Conservation (phyloP, 1,140 invertebrate genomes). For the Drosophila suzukii region DNA sequence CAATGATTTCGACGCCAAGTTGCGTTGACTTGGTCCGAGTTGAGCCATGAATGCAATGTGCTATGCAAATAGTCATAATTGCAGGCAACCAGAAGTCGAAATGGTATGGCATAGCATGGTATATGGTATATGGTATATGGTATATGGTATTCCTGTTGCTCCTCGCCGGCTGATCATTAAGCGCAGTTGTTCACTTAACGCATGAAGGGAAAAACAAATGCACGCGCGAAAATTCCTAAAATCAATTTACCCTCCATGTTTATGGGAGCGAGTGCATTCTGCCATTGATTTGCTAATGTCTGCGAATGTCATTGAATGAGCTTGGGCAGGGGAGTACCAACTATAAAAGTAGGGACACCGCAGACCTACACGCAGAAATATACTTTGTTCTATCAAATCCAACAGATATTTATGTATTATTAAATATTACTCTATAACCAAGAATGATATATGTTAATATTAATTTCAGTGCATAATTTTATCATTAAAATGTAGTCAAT, state of each 20-base stretch:
- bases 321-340: conserved; percentile 5
- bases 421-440: no score
- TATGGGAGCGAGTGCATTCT: conserved; percentile 23
- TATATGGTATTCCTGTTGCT: conserved; percentile 7
- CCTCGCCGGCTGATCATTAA: conserved; percentile 65
- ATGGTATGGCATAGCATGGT: conserved; percentile 10
- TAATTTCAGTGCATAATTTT: no score
- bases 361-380: background rate
- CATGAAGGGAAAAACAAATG: conserved; percentile 77
- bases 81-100: conserved; percentile 50
- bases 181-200: conserved; percentile 79
- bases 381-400: background rate
- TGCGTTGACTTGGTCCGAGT: conserved; percentile 4
- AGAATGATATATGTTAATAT: no score
- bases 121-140: no score
- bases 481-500: background rate
- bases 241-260: conserved; percentile 67
- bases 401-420: background rate
- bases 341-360: conserved; percentile 27
- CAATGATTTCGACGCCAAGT: conserved; percentile 7
- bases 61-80: conserved; percentile 81
- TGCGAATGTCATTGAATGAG: conserved; percentile 66
- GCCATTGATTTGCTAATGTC: conserved; percentile 54
- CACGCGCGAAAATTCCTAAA: conserved; percentile 78
- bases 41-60: conserved; percentile 39